Evolutionary conservation across 2,113 vertebrate genomes (phyloP).

Genomic region (Xenotilapia leptura): DNA sequence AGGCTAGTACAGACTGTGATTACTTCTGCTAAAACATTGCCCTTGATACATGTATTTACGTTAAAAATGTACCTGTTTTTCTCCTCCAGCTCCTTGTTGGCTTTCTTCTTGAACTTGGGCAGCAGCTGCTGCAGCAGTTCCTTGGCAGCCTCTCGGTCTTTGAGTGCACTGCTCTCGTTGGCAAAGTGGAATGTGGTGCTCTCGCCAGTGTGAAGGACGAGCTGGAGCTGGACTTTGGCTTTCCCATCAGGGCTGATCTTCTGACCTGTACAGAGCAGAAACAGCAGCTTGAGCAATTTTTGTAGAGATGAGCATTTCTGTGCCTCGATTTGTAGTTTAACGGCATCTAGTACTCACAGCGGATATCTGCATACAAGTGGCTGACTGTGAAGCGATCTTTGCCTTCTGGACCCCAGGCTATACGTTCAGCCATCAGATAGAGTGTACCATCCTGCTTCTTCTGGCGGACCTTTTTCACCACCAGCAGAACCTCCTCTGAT

Average conservation of each 20-base stretch:
- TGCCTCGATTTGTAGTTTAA: background rate
- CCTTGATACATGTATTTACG: background rate
- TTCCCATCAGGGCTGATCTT: slow-evolving; percentile 99
- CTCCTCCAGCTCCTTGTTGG: slow-evolving; percentile 97
- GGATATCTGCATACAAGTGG: slow-evolving; percentile 94
- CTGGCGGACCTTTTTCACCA: slow-evolving; percentile 93
- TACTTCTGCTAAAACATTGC: background rate
- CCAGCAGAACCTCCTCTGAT: slow-evolving; percentile 95
- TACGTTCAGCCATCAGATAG: slow-evolving; percentile 95
- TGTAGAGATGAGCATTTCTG: background rate
- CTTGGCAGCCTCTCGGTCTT: slow-evolving; percentile 91
- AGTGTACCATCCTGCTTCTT: slow-evolving; percentile 97
- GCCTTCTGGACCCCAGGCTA: slow-evolving; percentile 96
- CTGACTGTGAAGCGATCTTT: slow-evolving; percentile 96
- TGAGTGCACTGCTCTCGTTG: slow-evolving; percentile 89
- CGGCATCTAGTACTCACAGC: slow-evolving; percentile 79
- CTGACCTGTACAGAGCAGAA: slow-evolving; percentile 77
- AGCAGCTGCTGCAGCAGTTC: slow-evolving; percentile 96
- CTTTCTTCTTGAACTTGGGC: slow-evolving; percentile 97
- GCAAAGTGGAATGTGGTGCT: slow-evolving; percentile 97
- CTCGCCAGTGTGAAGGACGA: slow-evolving; percentile 92
- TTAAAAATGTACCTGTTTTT: slow-evolving; percentile 84
- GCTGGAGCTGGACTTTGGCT: slow-evolving; percentile 96
- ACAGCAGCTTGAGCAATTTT: background rate
- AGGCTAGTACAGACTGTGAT: background rate